Evolutionary conservation across 92 coral and sea anemone genomes (phyloP).

Genomic region (Siderastrea siderea): DNA sequence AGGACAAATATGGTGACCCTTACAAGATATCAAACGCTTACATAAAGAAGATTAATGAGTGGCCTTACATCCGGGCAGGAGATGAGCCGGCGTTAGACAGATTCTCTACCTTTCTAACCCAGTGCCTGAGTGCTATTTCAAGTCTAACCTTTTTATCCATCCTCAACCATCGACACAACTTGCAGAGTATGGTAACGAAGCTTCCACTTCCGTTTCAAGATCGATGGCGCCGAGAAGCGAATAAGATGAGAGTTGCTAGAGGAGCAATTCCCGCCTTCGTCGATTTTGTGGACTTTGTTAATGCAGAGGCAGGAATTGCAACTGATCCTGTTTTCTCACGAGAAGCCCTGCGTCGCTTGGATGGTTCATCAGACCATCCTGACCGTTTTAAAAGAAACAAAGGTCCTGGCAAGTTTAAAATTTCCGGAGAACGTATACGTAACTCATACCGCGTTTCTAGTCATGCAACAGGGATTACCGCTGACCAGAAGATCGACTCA

Average conservation of each 20-base stretch:
- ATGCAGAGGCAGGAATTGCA: too few relatives aligned
- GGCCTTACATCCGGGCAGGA: slow-evolving; percentile 47
- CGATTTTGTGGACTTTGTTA: slow-evolving; percentile 22
- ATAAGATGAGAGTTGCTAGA: slow-evolving; percentile 1
- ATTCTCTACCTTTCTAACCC: slow-evolving; percentile 41
- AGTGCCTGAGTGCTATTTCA: slow-evolving; percentile 56
- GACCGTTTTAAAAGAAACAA: too few relatives aligned
- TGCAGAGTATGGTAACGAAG: slow-evolving; percentile 62
- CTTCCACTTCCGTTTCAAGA: slow-evolving; percentile 59
- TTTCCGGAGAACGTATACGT: too few relatives aligned
- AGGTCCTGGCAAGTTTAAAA: too few relatives aligned
- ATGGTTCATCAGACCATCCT: too few relatives aligned
- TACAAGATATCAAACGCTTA: slow-evolving; percentile 41
- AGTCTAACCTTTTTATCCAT: slow-evolving; percentile 26
- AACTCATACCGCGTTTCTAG: too few relatives aligned
- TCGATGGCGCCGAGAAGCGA: slow-evolving; percentile 53
- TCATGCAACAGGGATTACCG: too few relatives aligned
- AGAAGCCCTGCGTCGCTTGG: too few relatives aligned
- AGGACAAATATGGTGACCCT: too few relatives aligned
- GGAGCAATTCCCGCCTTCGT: slow-evolving; percentile 24
- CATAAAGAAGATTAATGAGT: slow-evolving; percentile 40
- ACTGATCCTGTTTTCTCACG: too few relatives aligned
- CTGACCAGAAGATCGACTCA: not conserved
- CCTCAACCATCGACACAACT: slow-evolving; percentile 41
- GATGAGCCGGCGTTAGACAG: slow-evolving; percentile 46